Percentiles rank a stretch among this genome's conserved stretches.
phyloP scores from a whole-genome alignment of 2,113 vertebrate species.

The Ondatra zibethicus region DNA sequence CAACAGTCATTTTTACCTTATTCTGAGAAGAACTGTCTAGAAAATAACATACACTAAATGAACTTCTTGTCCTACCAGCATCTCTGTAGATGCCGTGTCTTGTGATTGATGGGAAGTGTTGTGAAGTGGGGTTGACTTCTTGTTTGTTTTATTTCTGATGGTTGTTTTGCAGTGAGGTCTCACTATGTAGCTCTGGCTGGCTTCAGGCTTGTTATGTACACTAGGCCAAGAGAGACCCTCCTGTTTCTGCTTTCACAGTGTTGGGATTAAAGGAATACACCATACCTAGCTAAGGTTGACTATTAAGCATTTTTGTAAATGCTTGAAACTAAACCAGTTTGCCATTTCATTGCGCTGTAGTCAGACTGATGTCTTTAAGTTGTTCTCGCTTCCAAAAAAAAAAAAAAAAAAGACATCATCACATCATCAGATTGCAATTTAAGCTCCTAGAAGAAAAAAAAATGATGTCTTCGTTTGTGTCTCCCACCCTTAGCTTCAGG shows the following conservation, averaged over 20 bases:
- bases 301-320: slow-evolving; percentile 36
- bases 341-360: neutral
- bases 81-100: slow-evolving; percentile 31
- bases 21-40: slow-evolving; percentile 22
- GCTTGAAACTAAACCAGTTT: neutral
- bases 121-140: slow-evolving; percentile 20
- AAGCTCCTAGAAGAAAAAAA: slow-evolving; percentile 11
- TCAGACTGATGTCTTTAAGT: slow-evolving; percentile 32
- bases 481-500: neutral
- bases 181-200: neutral
- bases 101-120: slow-evolving; percentile 43
- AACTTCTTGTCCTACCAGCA: neutral
- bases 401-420: too few relatives aligned
- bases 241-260: neutral
- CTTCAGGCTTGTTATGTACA: neutral
- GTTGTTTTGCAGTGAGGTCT: neutral
- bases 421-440: slow-evolving; percentile 3
- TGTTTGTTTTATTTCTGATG: neutral
- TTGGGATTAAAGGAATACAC: neutral
- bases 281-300: neutral
- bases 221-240: neutral
- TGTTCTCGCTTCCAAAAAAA: slow-evolving; percentile 17
- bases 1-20: neutral
- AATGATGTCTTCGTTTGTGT: neutral
- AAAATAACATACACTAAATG: slow-evolving; percentile 43